Evolutionary conservation across 2,113 vertebrate species (phyloP).

Genomic region (Hydropotes inermis): DNA sequence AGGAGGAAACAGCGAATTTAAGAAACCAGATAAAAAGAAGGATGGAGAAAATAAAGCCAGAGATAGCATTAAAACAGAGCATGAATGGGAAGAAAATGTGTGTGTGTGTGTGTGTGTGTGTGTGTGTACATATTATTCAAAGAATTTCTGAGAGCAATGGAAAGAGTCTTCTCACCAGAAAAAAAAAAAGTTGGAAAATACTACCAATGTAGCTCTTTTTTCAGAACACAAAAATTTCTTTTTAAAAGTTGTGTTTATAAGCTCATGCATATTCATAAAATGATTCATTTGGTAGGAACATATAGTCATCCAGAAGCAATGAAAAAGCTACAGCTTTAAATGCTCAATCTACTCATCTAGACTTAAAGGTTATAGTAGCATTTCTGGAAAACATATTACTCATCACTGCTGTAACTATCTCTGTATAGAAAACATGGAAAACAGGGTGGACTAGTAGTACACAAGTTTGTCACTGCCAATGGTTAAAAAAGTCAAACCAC

Average conservation of each 20-base stretch:
- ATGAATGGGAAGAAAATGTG: background rate
- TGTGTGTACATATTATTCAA: background rate
- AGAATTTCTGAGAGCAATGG: background rate
- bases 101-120: background rate
- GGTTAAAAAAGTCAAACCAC: conserved; percentile 57
- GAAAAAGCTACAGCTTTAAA: conserved; percentile 72
- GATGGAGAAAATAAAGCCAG: conserved; percentile 41
- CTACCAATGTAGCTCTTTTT: conserved; percentile 16
- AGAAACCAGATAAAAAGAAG: conserved; percentile 40
- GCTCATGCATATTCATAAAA: conserved; percentile 65
- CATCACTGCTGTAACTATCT: conserved; percentile 69
- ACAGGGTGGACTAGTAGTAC: conserved; percentile 32
- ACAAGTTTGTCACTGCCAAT: conserved; percentile 39
- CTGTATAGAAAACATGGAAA: conserved; percentile 60
- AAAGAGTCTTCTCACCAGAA: conserved; percentile 11
- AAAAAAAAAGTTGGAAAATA: conserved; percentile 37
- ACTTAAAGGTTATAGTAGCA: conserved; percentile 74
- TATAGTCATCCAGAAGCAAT: conserved; percentile 69
- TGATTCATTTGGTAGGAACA: conserved; percentile 79
- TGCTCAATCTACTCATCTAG: conserved; percentile 57
- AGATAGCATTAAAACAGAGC: conserved; percentile 59
- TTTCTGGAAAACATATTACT: conserved; percentile 74
- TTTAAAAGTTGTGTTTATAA: conserved; percentile 51
- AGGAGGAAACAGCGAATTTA: conserved; percentile 52
- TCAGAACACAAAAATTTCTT: conserved; percentile 31